Evolutionary conservation across 2,113 vertebrate species (phyloP), one percentile per base, ranked within the genome.

Genomic region (Laticauda laticaudata): DNA sequence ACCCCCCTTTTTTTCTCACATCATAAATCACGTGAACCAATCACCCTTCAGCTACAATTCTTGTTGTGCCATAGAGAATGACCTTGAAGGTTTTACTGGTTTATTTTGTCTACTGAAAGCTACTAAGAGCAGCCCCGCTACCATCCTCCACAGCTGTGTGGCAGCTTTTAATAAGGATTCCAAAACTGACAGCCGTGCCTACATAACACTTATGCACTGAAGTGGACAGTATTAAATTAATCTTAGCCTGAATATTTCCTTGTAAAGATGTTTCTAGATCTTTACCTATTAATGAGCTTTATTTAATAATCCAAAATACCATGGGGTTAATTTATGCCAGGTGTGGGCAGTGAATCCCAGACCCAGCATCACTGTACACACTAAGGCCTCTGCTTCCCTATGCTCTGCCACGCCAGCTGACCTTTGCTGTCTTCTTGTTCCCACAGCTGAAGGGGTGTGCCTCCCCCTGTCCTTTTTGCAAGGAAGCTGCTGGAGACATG

Each of bases 141-240:
- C 48, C 48, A 51, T 51, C 48, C 48, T 51, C 48, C 48, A 7
- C 48, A 51, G 48, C 48, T 51, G 48, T 51, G 48, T 51, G 48
- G 48, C 48, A 51, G 48, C 48, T 51, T 9, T 51, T 51, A 51
- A 51, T 51, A 51, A 51, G 8, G 48, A 9, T 51, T 51, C 48
- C 48, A 51, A 51, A 51, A 8, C 48, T 51, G 48, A 51, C 48
- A 51, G 48, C 48, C 85, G 89, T 87, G 93, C 95, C 94, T 91
- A 1, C 86, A 88, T 94, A 91, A 59, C 15, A 94, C 87, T 94
- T 95, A 95, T 86, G 69, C 43, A 91, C 89, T 90, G 90, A 88
- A 94, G 6, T 59, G 86, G 14, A 59, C 11, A 88, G 29, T 34
- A 43, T 69, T 75, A 92, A 88, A 92, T 29, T 56, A 57, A 92